These are phyloP conservation scores for Ambastaia sidthimunki DNA, from an alignment of 2,797 vertebrate species.

Conservation along the genomic window DNA sequence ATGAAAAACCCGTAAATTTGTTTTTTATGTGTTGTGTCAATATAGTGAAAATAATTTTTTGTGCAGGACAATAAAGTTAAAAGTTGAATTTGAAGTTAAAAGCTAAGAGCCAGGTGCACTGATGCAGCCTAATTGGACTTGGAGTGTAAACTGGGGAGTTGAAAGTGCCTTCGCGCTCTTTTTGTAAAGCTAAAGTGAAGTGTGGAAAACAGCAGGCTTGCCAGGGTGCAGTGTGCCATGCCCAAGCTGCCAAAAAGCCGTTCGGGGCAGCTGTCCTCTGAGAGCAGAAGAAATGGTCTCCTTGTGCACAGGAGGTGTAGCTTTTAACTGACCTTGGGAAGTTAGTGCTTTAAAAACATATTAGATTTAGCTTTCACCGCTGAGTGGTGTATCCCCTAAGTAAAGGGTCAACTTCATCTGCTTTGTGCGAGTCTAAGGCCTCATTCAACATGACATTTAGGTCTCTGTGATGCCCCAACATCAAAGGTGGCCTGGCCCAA, in stretches of 20 bases:
- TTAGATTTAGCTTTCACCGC: constrained; percentile 46
- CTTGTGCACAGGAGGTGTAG: constrained; percentile 12
- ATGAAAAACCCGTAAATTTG: neutral
- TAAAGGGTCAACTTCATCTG: constrained; percentile 12
- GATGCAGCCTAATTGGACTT: constrained; percentile 16
- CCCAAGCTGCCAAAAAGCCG: constrained; percentile 32
- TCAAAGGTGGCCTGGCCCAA: too few relatives aligned
- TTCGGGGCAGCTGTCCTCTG: constrained; percentile 29
- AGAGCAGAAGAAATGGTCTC: constrained; percentile 19
- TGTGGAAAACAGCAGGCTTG: neutral
- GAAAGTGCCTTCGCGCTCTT: constrained; percentile 19
- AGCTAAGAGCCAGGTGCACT: constrained; percentile 40
- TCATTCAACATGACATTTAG: neutral
- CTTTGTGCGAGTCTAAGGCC: neutral
- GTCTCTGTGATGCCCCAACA: neutral
- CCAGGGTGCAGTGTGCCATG: constrained; percentile 30
- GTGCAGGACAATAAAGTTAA: neutral
- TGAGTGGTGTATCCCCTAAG: constrained; percentile 42
- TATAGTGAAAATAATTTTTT: neutral
- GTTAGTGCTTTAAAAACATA: constrained; percentile 47
- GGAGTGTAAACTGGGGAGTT: constrained; percentile 41
- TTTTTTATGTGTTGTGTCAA: neutral
- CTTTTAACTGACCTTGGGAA: constrained; percentile 51
- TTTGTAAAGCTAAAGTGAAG: constrained; percentile 1
- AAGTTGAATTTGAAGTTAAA: constrained; percentile 33